Conservation (phyloP, 2,888 invertebrate genomes). For the Torymus aiolomorphi region DNA sequence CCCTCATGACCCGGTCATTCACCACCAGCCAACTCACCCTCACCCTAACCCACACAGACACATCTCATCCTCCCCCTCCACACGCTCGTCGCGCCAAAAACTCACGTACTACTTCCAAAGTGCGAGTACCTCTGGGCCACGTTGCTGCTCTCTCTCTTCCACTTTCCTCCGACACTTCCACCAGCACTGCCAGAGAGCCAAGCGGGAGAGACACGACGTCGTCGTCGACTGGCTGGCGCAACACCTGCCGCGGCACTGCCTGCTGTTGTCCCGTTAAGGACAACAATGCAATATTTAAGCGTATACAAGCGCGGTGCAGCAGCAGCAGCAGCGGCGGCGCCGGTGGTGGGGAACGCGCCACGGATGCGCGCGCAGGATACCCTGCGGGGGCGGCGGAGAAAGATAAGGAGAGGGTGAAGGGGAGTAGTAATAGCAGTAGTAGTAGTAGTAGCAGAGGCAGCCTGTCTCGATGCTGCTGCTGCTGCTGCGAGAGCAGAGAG, state of each 20-base stretch:
- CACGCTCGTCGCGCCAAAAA: background rate
- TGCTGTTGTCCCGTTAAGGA: conserved; percentile 68
- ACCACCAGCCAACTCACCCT: too few relatives aligned
- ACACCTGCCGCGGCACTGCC: conserved; percentile 6
- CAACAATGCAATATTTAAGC: conserved; percentile 76
- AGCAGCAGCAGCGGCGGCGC: conserved; percentile 26
- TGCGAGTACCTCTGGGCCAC: too few relatives aligned
- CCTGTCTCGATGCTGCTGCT: background rate
- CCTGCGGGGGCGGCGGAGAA: conserved; percentile 49
- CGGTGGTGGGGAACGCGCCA: conserved; percentile 60
- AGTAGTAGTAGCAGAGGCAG: too few relatives aligned
- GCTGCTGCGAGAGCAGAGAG: background rate
- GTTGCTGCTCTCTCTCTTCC: too few relatives aligned
- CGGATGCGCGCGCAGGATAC: conserved; percentile 60
- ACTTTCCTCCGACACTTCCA: too few relatives aligned
- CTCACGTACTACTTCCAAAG: too few relatives aligned
- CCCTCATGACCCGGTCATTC: too few relatives aligned
- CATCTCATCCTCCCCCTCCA: too few relatives aligned
- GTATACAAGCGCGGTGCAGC: conserved; percentile 67
- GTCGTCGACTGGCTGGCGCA: background rate
- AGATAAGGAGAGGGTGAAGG: conserved; percentile 52
- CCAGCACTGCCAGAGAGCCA: too few relatives aligned
- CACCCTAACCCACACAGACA: too few relatives aligned
- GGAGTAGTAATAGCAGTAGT: background rate
- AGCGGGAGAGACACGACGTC: background rate